A percentile compares a stretch with the other conserved stretches of the same genome.
Evolutionary conservation across 2,113 vertebrate genomes (phyloP).

Genomic region (Petromus typicus): DNA sequence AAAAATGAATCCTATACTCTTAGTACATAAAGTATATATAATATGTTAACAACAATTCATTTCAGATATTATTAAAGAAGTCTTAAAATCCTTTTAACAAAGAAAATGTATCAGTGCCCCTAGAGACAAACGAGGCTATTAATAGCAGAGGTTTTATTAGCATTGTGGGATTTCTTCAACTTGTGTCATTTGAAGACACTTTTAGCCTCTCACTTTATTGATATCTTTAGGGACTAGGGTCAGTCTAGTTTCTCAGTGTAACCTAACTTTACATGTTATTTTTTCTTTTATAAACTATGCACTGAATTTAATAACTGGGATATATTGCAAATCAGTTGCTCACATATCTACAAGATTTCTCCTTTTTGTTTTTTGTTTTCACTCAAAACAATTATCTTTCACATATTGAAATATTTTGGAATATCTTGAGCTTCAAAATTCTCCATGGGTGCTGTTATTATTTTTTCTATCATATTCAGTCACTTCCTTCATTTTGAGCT

Average conservation of each 20-base stretch:
- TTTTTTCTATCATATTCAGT: conserved; percentile 7
- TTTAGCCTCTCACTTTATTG: conserved; percentile 31
- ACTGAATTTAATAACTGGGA: conserved; percentile 16
- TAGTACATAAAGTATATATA: conserved; percentile 42
- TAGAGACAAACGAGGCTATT: conserved; percentile 30
- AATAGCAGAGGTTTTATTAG: conserved; percentile 54
- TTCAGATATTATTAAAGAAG: conserved; percentile 52
- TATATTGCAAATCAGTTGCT: conserved; percentile 46
- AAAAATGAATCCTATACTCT: conserved; percentile 31
- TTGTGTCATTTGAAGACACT: conserved; percentile 38
- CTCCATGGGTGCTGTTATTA: not conserved
- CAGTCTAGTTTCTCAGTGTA: conserved; percentile 11
- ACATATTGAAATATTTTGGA: conserved; percentile 2
- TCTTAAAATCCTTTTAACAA: conserved; percentile 41
- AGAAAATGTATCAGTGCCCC: conserved; percentile 3
- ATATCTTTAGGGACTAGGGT: conserved; percentile 1
- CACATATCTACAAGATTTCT: not conserved
- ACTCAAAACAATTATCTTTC: conserved; percentile 47
- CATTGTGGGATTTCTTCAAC: conserved; percentile 60
- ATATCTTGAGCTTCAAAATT: not conserved
- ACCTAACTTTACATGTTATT: conserved; percentile 29
- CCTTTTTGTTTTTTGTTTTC: not conserved
- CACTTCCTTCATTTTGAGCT: not conserved
- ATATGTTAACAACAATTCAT: conserved; percentile 40
- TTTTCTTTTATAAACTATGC: conserved; percentile 38